Percentiles rank a stretch among this genome's conserved stretches.
These are phyloP conservation scores for Heterodera carotae DNA, from an alignment of 1,140 invertebrate genomes.

Conservation along the genomic window DNA sequence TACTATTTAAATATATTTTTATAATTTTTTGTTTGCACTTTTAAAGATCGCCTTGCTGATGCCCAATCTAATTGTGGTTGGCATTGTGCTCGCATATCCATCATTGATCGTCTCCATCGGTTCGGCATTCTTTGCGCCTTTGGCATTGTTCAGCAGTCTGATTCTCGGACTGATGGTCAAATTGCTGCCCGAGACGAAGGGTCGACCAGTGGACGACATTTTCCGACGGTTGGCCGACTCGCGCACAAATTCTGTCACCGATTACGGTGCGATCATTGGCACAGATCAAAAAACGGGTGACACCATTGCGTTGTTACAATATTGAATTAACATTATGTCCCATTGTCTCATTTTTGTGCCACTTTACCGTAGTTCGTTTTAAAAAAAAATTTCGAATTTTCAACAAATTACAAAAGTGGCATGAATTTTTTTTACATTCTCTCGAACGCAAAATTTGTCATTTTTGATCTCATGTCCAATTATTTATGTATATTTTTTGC, in stretches of 20 bases:
- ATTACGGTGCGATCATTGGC: not conserved
- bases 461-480: too few species aligned
- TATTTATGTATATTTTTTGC: too few species aligned
- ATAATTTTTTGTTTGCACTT: slow-evolving; percentile 7
- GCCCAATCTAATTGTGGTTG: slow-evolving; percentile 9
- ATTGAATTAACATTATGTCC: too few species aligned
- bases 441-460: too few species aligned
- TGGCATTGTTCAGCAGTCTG: slow-evolving; percentile 13
- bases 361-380: too few species aligned
- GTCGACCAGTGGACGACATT: slow-evolving; percentile 26
- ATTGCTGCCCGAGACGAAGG: slow-evolving; percentile 25
- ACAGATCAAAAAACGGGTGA: too few species aligned
- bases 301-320: too few species aligned
- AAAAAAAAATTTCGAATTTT: too few species aligned
- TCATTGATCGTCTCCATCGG: slow-evolving; percentile 15
- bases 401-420: too few species aligned
- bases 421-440: too few species aligned
- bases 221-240: slow-evolving; percentile 26
- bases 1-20: not conserved
- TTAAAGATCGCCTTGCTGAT: slow-evolving; percentile 11
- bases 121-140: slow-evolving; percentile 8
- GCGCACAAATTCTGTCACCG: not conserved
- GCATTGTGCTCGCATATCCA: slow-evolving; percentile 24
- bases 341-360: too few species aligned
- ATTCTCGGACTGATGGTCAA: slow-evolving; percentile 9